Evolutionary conservation across 2,113 vertebrate species (phyloP).

Genomic region (Nannospalax galili): DNA sequence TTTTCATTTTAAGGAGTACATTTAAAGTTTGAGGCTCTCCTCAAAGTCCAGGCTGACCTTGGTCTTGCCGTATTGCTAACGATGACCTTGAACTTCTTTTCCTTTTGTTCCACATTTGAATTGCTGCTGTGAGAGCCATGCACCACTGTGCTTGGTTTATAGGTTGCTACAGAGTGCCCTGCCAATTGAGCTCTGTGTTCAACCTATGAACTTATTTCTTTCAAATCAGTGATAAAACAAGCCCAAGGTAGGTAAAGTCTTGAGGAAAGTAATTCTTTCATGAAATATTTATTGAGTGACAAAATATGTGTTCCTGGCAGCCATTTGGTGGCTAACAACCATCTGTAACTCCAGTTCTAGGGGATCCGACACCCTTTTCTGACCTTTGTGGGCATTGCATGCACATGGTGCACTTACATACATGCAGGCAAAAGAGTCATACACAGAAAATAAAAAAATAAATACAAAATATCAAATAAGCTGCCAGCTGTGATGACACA

Average conservation of each 20-base stretch:
- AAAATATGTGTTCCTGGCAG: neutral
- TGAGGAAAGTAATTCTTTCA: neutral
- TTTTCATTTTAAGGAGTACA: conserved; percentile 5
- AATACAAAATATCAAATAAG: neutral
- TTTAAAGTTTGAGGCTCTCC: neutral
- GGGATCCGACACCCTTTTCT: too few species aligned
- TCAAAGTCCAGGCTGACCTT: neutral
- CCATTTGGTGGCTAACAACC: too few species aligned
- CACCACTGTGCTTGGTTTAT: neutral
- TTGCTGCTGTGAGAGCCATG: neutral
- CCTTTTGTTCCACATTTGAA: neutral
- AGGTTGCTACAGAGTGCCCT: neutral
- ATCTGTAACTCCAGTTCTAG: too few species aligned
- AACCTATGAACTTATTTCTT: neutral
- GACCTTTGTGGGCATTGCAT: too few species aligned
- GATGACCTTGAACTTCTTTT: neutral
- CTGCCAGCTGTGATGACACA: too few species aligned
- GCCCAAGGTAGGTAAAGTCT: neutral
- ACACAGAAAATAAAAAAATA: too few species aligned
- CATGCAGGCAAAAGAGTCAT: too few species aligned
- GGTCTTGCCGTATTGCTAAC: neutral
- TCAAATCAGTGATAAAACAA: neutral
- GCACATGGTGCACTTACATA: too few species aligned
- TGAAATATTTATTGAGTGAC: neutral
- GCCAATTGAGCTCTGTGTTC: neutral